A percentile compares a stretch with the other conserved stretches of the same genome.
Conservation (phyloP, 2,797 vertebrate species). For the Catamblyrhynchus diadema region DNA sequence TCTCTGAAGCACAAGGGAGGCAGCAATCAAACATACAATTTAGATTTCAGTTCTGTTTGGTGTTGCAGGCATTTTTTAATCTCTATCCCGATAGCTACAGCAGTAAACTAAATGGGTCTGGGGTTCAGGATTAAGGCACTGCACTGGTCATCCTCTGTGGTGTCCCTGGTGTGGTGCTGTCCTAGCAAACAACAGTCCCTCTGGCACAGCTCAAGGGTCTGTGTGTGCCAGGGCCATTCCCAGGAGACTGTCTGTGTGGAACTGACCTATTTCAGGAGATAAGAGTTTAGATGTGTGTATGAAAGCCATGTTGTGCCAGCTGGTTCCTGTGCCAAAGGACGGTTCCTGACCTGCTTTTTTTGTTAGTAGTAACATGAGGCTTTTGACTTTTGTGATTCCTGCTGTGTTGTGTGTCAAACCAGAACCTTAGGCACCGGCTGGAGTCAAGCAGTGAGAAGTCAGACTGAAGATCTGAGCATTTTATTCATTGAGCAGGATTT, state of each 20-base stretch:
- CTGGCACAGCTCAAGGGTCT: not conserved
- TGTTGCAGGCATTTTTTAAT: not conserved
- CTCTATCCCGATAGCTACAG: not conserved
- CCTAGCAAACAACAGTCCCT: not conserved
- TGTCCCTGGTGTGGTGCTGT: not conserved
- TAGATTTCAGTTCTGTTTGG: not conserved
- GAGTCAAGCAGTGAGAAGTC: not conserved
- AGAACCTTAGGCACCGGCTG: not conserved
- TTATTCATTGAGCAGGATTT: not conserved
- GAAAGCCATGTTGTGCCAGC: not conserved
- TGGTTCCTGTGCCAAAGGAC: not conserved
- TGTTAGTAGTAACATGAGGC: not conserved
- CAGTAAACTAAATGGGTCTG: not conserved
- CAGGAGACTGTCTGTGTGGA: not conserved
- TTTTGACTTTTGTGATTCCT: not conserved
- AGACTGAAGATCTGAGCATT: not conserved
- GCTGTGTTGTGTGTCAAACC: not conserved
- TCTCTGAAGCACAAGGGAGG: not conserved
- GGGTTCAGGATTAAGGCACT: not conserved
- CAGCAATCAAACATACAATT: not conserved
- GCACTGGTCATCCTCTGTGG: rapidly evolving
- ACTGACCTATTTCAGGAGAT: not conserved
- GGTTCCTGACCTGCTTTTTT: slow-evolving; percentile 20
- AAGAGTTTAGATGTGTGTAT: not conserved
- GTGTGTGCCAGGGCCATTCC: not conserved